phyloP scores from a whole-genome alignment of 1,140 invertebrate species.

The Homalodisca vitripennis region DNA sequence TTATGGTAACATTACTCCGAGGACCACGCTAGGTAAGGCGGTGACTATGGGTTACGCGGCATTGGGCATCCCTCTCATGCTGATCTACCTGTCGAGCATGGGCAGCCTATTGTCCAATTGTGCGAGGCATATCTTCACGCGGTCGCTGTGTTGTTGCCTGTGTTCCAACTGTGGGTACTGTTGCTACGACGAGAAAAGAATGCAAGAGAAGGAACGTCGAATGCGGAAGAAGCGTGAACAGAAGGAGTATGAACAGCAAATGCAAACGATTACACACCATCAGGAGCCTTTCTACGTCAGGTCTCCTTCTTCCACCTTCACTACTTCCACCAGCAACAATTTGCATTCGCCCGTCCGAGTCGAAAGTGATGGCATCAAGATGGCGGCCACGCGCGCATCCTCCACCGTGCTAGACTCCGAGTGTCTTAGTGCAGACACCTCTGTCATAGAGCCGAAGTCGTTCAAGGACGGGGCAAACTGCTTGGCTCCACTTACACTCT shows the following conservation, averaged over 20 bases:
- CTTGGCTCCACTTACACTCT: constrained; percentile 71
- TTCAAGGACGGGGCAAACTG: constrained; percentile 63
- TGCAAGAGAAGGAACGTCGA: constrained; percentile 72
- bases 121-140: constrained; percentile 83
- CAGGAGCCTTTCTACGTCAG: constrained; percentile 80
- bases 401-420: constrained; percentile 49
- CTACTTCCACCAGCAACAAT: constrained; percentile 33
- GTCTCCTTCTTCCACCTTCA: constrained; percentile 36
- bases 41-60: constrained; percentile 87
- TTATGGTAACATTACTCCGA: constrained; percentile 84
- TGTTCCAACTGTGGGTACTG: constrained; percentile 84
- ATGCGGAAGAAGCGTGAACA: constrained; percentile 75
- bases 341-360: constrained; percentile 17
- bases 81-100: constrained; percentile 83
- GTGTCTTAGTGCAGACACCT: constrained; percentile 27
- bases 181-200: constrained; percentile 77
- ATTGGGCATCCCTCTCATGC: constrained; percentile 86
- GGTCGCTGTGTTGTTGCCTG: constrained; percentile 76
- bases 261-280: constrained; percentile 57
- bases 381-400: constrained; percentile 3
- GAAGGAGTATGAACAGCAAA: constrained; percentile 60
- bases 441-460: constrained; percentile 38
- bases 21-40: constrained; percentile 71
- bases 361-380: constrained; percentile 26
- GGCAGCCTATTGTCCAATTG: constrained; percentile 79